Base-by-base conservation (phyloP, 2,113 vertebrate genomes). In the Coptodon rendalli region DNA sequence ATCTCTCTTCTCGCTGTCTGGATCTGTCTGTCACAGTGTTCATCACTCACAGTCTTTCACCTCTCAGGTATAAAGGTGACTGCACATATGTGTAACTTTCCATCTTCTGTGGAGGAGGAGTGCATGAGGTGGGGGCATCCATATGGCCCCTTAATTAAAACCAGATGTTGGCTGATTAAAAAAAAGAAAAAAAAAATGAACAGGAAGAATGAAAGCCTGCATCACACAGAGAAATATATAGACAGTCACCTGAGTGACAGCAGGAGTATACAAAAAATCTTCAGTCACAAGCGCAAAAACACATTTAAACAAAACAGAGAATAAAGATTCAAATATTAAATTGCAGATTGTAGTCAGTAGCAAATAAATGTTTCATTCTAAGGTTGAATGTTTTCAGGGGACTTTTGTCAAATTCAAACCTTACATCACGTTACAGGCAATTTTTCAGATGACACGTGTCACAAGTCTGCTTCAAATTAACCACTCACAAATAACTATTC, bases 141-240 rank as follows among this genome's bases (percentile, higher is more conserved):
- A 94, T 90, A 93, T 94, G 95, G 94, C 92, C 89, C 87, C 90
- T 87, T 93, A 94, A 96, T 94, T 92, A 86, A 92, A 93, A 90
- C 63, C 95, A 95, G 90, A 90, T 94, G 94, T 87, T 57, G 66
- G 89, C 87, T 86, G 89, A 93, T 90, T 73, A 16, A 27, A 71
- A 71, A 76, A 89, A 78, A 80, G 6, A 45, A 73, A 86, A 76
- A 76, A 85, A 83, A 78, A 84, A 56, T 52, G n/a, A 85, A 81
- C 14, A 82, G 82, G 48, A 88, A 85, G 90, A 93, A 89, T 89
- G 19, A 91, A 86, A 85, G 59, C 79, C 83, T 87, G 76, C 66
- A 81, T 84, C 76, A 81, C 40, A 71, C 79, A 78, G 76, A 88
- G 52, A 90, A 88, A 89, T 61, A 83, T 78, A 82, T 87, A 86